Percentiles rank a stretch among this genome's conserved stretches.
These are phyloP conservation scores for Andrena flavipes DNA, from an alignment of 2,888 invertebrate genomes.

Conservation along the genomic window DNA sequence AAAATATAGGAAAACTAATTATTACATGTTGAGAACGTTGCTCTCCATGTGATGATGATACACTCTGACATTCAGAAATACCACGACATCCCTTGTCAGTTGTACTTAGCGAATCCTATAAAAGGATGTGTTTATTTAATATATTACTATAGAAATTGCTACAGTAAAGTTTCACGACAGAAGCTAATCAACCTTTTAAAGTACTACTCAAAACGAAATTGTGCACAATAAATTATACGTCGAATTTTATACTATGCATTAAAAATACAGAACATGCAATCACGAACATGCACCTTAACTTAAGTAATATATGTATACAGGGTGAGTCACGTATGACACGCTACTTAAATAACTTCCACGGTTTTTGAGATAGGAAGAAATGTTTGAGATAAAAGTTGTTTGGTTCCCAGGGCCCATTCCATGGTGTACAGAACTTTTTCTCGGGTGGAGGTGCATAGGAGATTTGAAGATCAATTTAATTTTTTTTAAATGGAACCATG, in stretches of 20 bases:
- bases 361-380: no score
- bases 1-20: slow-evolving; percentile 63
- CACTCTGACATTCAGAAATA: slow-evolving; percentile 80
- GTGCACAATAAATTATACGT: not conserved
- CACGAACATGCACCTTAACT: not conserved
- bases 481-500: no score
- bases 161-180: not conserved
- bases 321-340: no score
- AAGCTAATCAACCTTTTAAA: not conserved
- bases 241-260: not conserved
- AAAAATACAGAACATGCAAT: not conserved
- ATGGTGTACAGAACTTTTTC: no score
- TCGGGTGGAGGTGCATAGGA: no score
- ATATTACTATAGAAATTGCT: slow-evolving; percentile 9
- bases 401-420: no score
- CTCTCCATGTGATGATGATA: slow-evolving; percentile 80
- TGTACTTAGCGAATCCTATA: slow-evolving; percentile 77
- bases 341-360: no score
- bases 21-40: slow-evolving; percentile 81
- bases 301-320: not conserved
- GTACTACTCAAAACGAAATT: not conserved
- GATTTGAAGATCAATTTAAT: no score
- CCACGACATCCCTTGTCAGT: slow-evolving; percentile 80
- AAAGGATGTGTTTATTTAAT: slow-evolving; percentile 48
- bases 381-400: no score